Evolutionary conservation across 2,888 invertebrate genomes (phyloP).

Genomic region (Nesidiocoris tenuis): DNA sequence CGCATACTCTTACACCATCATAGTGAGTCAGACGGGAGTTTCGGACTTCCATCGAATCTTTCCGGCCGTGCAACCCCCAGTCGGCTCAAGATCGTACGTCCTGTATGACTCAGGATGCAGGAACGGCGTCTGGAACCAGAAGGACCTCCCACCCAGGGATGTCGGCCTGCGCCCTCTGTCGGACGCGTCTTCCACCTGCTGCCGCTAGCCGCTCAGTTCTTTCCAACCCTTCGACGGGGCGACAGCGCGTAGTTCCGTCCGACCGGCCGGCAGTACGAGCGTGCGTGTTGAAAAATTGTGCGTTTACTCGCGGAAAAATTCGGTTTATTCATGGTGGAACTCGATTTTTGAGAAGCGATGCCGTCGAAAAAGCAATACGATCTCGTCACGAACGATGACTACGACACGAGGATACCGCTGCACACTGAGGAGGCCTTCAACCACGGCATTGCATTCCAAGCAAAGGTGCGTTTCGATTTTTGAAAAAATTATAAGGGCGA

Average conservation of each 20-base stretch:
- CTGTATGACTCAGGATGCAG: not conserved
- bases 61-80: too few relatives aligned
- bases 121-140: not conserved
- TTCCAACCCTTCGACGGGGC: not conserved
- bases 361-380: conserved; percentile 89
- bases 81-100: too few relatives aligned
- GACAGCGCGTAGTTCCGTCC: not conserved
- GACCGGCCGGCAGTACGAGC: not conserved
- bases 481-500: too few relatives aligned
- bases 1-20: too few relatives aligned
- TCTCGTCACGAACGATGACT: conserved; percentile 93
- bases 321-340: not conserved
- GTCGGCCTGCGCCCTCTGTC: not conserved
- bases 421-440: conserved; percentile 97
- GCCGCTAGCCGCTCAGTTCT: not conserved
- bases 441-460: conserved; percentile 94
- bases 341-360: conserved; percentile 58
- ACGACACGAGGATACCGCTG: conserved; percentile 92
- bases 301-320: too few relatives aligned
- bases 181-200: not conserved
- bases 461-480: conserved; percentile 73
- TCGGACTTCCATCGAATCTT: too few relatives aligned
- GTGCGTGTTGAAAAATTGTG: too few relatives aligned
- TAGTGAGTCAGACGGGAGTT: too few relatives aligned
- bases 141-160: not conserved